Percentiles rank a stretch among this genome's conserved stretches.
These are phyloP conservation scores for Petrocephalus sullivani DNA, from an alignment of 2,797 vertebrate species.

Conservation along the genomic window DNA sequence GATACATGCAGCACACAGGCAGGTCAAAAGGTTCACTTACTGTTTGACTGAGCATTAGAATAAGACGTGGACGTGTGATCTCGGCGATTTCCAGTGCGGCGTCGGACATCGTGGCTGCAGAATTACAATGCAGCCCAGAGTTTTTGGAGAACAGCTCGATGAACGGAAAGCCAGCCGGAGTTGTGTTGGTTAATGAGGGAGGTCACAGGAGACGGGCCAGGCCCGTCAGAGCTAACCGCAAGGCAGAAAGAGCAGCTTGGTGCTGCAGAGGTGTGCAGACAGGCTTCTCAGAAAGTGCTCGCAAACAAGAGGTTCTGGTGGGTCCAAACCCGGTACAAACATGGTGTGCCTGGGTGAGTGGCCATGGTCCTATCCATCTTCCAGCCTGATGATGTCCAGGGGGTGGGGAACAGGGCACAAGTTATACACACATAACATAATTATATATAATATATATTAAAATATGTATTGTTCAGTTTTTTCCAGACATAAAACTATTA, in stretches of 20 bases:
- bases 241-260: neutral
- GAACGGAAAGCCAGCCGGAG: neutral
- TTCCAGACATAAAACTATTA: neutral
- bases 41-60: conserved; percentile 2
- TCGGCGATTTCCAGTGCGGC: neutral
- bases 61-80: neutral
- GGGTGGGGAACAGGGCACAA: neutral
- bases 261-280: neutral
- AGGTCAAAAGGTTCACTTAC: neutral
- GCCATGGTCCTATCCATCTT: neutral
- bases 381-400: neutral
- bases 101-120: neutral
- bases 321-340: neutral
- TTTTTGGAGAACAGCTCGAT: neutral
- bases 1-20: neutral
- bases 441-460: neutral
- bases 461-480: neutral
- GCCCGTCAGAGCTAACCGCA: neutral
- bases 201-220: neutral
- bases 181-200: neutral
- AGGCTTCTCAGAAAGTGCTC: neutral
- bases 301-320: neutral
- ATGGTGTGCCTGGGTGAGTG: neutral
- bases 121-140: neutral
- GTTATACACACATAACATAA: neutral